phyloP scores from a whole-genome alignment of 1,140 invertebrate genomes.

The Aphelinus atriplicis region DNA sequence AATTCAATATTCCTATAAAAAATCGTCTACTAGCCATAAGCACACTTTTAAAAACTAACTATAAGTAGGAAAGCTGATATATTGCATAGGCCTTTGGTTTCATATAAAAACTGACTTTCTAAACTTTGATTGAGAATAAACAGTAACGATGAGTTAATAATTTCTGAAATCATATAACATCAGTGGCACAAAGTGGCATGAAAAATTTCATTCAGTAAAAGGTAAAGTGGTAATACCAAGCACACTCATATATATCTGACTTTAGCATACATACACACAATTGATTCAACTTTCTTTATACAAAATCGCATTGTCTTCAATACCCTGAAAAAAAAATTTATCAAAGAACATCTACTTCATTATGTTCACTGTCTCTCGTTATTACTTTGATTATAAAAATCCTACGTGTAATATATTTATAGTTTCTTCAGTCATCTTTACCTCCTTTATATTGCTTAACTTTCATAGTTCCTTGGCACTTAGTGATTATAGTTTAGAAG shows the following conservation, averaged over 20 bases:
- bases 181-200: neutral
- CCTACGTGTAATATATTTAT: slow-evolving; percentile 20
- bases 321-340: neutral
- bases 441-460: slow-evolving; percentile 11
- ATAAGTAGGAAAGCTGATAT: slow-evolving; percentile 18
- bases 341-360: slow-evolving; percentile 10
- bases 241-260: neutral
- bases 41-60: slow-evolving; percentile 28
- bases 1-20: slow-evolving; percentile 11
- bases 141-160: slow-evolving; percentile 1
- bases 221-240: neutral
- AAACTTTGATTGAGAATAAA: slow-evolving; percentile 25
- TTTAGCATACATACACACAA: slow-evolving; percentile 19
- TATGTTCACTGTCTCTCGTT: slow-evolving; percentile 4
- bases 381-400: slow-evolving; percentile 24
- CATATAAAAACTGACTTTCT: slow-evolving; percentile 35
- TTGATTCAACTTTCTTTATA: slow-evolving; percentile 15
- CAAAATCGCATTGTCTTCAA: slow-evolving; percentile 2
- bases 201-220: slow-evolving; percentile 8
- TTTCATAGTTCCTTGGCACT: slow-evolving; percentile 26
- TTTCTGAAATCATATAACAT: slow-evolving; percentile 2
- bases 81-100: slow-evolving; percentile 21
- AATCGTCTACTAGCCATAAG: slow-evolving; percentile 30
- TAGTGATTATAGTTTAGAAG: slow-evolving; percentile 23
- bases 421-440: slow-evolving; percentile 14